Evolutionary conservation across 2,797 vertebrate species (phyloP).

Genomic region (Prionace glauca): DNA sequence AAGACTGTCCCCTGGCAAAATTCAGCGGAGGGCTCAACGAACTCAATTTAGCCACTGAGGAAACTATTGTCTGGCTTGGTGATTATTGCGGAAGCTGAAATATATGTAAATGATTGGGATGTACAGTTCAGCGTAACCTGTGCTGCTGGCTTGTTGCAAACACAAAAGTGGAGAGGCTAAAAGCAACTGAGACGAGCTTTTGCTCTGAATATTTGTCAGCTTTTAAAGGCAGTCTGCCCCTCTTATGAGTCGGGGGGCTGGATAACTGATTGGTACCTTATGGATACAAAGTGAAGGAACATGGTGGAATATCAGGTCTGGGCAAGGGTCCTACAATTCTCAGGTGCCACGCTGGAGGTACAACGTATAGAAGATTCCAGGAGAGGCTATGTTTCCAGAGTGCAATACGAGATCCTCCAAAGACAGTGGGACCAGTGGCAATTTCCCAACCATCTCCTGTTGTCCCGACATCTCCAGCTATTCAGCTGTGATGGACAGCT

Average conservation of each 20-base stretch:
- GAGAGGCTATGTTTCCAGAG: not conserved
- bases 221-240: not conserved
- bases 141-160: not conserved
- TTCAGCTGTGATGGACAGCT: not conserved
- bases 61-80: too few species aligned
- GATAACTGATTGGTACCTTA: not conserved
- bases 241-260: not conserved
- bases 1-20: too few species aligned
- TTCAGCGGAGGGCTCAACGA: too few species aligned
- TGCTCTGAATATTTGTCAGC: not conserved
- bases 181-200: not conserved
- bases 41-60: too few species aligned
- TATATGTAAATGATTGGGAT: too few species aligned
- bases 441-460: not conserved
- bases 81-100: too few species aligned
- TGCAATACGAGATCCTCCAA: too few species aligned
- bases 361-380: not conserved
- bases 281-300: not conserved
- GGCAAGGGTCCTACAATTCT: too few species aligned
- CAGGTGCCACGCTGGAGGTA: too few species aligned
- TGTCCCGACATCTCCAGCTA: not conserved
- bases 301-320: too few species aligned
- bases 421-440: not conserved
- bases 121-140: not conserved
- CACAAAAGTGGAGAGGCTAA: not conserved